Base-by-base conservation (phyloP, 2,888 invertebrate species). In the Acronicta leporina region DNA sequence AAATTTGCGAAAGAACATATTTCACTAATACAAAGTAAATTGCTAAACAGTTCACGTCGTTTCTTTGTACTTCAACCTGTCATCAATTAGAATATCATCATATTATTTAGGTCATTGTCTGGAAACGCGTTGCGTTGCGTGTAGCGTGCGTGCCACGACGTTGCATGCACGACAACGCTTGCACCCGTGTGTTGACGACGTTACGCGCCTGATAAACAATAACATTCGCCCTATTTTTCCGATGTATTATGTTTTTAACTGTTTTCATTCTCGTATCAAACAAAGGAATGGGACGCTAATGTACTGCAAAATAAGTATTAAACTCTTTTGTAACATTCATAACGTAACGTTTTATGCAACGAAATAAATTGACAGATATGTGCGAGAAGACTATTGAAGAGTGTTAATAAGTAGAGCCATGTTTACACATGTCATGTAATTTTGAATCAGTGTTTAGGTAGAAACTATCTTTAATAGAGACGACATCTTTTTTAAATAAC, bases 231-330 rank as follows among this genome's bases (percentile, higher is more conserved):
- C 47, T 50, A 33, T 40, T 50, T 56, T 57, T 3, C 25, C 8
- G 8, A 15, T 20, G 30, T 11, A 6, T 46, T 15, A 30, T 16
- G n/a, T 20, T 48, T 51, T 27, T 43, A 40, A 41, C 25, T 48
- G 27, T 48, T 68, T 35, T 4, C 14, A 35, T 10, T 52, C 42
- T 16, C 38, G 2, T 68, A 69, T 53, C 63, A 53, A n/a, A 43
- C 9, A 44, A 50, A 53, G 27, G 70, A 63, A 54, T 63, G 16
- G 44, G 14, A 41, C 53, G 35, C 48, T 49, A 61, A 59, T 45
- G 41, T 38, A 45, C 42, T 38, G 27, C 49, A 38, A 67, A 58
- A 5, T 5, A 8, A 43, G 11, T 14, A 33, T 54, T 20, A 40
- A 45, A 40, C 25, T 40, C 13, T 54, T 40, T n/a, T 27, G 38